A percentile compares a stretch with the other conserved stretches of the same genome.
These are phyloP conservation scores for Amorpha juglandis DNA, from an alignment of 2,888 invertebrate genomes.

Conservation along the genomic window DNA sequence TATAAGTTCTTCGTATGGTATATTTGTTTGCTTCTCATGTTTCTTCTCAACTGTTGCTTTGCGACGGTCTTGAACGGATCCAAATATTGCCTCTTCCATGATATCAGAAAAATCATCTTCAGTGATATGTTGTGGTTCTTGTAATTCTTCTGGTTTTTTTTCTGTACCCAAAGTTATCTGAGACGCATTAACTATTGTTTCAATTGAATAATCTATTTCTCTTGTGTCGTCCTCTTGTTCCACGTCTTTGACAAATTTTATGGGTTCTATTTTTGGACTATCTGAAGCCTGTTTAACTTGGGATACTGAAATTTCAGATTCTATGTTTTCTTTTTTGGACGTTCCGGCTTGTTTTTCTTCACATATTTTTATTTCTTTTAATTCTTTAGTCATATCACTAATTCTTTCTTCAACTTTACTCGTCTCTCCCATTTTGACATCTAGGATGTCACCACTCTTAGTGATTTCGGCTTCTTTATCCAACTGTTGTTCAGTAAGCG, in stretches of 20 bases:
- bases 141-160: background rate
- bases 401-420: background rate
- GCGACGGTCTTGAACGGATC: constrained; percentile 85
- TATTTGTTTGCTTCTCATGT: constrained; percentile 39
- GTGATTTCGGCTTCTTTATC: background rate
- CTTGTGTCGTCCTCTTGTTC: background rate
- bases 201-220: background rate
- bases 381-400: background rate
- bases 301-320: no score
- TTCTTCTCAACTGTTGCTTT: constrained; percentile 42
- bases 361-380: background rate
- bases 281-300: background rate
- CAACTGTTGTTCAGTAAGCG: background rate
- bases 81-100: constrained; percentile 85
- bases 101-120: constrained; percentile 51
- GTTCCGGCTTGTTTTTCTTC: background rate
- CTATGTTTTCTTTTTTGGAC: background rate
- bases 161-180: background rate
- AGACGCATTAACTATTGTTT: background rate
- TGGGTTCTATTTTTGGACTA: background rate
- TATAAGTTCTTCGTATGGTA: constrained; percentile 64
- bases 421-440: background rate
- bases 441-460: background rate
- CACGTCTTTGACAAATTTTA: background rate
- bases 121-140: background rate